phyloP scores from a whole-genome alignment of 2,113 vertebrate genomes.

The Catharus minimus region DNA sequence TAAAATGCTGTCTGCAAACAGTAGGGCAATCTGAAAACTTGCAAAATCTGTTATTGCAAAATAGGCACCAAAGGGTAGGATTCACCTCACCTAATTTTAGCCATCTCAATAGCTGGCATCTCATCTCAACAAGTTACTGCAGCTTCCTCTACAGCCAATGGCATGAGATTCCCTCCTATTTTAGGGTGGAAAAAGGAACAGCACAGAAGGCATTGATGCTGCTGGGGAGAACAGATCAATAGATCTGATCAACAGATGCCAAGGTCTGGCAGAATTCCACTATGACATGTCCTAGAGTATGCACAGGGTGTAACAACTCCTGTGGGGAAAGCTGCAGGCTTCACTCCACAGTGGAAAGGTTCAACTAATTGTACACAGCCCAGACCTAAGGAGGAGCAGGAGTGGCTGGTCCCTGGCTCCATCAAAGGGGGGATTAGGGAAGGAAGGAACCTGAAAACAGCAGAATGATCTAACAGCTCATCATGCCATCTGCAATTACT shows the following conservation, averaged over 20 bases:
- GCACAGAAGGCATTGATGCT: neutral
- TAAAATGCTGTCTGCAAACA: neutral
- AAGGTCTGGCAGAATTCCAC: neutral
- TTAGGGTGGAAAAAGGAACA: neutral
- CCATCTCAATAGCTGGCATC: neutral
- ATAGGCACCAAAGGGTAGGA: neutral
- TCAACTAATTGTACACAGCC: neutral
- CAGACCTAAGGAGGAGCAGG: neutral
- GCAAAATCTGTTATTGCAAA: neutral
- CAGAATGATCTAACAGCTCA: neutral
- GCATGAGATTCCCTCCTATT: neutral
- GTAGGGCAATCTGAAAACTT: neutral
- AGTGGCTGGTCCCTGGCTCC: neutral
- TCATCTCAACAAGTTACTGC: neutral
- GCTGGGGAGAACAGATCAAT: neutral
- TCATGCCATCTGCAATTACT: neutral
- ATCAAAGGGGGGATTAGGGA: neutral
- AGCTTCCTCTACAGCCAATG: neutral
- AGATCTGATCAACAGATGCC: neutral
- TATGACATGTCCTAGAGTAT: neutral
- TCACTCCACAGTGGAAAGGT: neutral
- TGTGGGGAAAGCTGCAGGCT: neutral
- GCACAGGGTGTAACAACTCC: fast-evolving
- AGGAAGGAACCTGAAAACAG: neutral
- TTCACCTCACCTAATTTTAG: neutral